A percentile compares a stretch with the other conserved stretches of the same genome.
Conservation (phyloP, 2,888 invertebrate genomes). For the Priocnemis perturbator region DNA sequence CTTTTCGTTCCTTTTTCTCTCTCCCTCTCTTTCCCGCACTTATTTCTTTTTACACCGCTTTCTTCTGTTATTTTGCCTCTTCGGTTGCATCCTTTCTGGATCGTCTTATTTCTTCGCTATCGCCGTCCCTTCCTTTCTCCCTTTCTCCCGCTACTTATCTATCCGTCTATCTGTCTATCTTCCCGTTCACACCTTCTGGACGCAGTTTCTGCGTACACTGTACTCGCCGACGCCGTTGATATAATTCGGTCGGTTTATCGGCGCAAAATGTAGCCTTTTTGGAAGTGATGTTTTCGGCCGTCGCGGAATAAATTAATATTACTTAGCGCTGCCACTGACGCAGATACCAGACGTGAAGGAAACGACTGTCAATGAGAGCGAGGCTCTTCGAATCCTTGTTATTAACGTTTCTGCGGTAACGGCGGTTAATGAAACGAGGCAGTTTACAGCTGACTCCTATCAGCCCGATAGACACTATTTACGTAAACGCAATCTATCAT, state of each 20-base stretch:
- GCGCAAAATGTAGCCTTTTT: too few relatives aligned
- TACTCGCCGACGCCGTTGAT: neutral
- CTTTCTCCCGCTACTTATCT: constrained; percentile 1
- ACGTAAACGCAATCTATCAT: constrained; percentile 52
- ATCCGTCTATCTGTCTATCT: neutral
- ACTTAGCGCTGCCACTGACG: too few relatives aligned
- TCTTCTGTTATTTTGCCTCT: constrained; percentile 11
- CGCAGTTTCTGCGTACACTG: neutral
- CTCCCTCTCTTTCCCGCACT: constrained; percentile 3
- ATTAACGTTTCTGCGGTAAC: constrained; percentile 15
- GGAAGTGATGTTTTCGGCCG: neutral
- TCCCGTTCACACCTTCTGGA: neutral
- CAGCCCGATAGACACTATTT: constrained; percentile 50
- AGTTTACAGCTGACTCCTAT: constrained; percentile 36
- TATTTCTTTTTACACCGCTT: constrained; percentile 24
- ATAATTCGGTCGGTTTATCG: neutral
- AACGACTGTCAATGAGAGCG: too few relatives aligned
- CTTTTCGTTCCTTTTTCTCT: constrained; percentile 21
- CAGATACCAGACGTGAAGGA: too few relatives aligned
- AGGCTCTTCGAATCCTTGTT: too few relatives aligned
- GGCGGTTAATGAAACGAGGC: constrained; percentile 40
- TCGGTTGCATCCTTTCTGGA: neutral
- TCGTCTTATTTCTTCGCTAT: neutral
- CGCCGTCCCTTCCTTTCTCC: neutral
- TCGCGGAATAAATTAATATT: neutral